These are phyloP conservation scores for Hemicentrotus pulcherrimus DNA, from an alignment of 35 echinoderm and acorn worm genomes.

Conservation along the genomic window DNA sequence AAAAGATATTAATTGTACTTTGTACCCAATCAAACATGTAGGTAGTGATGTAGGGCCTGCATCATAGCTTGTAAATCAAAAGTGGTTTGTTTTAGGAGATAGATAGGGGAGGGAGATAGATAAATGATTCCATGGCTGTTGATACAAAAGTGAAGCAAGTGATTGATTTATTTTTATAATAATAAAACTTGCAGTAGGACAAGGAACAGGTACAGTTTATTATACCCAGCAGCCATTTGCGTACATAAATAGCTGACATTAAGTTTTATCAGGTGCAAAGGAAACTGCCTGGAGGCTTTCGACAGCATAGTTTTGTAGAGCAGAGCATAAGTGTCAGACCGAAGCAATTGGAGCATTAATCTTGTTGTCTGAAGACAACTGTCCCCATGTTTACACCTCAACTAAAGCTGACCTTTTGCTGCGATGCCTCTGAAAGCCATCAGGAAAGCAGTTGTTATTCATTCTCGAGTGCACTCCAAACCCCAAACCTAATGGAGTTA, in stretches of 20 bases:
- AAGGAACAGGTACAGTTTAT: background rate
- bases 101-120: no score
- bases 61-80: no score
- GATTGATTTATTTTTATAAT: background rate
- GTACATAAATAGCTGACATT: background rate
- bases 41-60: no score
- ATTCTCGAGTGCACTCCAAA: conserved; percentile 11
- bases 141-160: background rate
- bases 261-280: background rate
- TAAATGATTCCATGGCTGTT: no score
- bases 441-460: conserved; percentile 41
- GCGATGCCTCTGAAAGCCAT: background rate
- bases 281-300: background rate
- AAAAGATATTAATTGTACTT: no score
- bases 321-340: background rate
- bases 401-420: background rate
- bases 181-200: background rate
- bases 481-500: background rate
- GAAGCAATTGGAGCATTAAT: background rate
- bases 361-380: background rate
- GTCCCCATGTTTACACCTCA: conserved; percentile 16
- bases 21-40: no score
- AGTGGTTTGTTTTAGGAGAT: no score
- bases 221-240: background rate
- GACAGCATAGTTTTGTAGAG: background rate